These are phyloP conservation scores for Nycticryphes semicollaris DNA, from an alignment of 2,113 vertebrate species.

Conservation along the genomic window DNA sequence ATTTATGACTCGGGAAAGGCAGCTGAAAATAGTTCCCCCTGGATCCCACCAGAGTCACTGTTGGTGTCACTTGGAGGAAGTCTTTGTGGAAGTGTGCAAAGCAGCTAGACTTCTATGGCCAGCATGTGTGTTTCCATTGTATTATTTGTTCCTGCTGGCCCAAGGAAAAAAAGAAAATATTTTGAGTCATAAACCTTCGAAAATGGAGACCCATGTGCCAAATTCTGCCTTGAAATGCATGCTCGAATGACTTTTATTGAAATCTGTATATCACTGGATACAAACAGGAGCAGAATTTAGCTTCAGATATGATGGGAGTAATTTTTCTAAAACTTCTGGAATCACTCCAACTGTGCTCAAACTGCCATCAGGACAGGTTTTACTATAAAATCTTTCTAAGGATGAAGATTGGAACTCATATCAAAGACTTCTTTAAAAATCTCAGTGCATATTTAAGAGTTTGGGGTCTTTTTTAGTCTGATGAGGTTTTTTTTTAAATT, in stretches of 20 bases:
- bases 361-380: background rate
- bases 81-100: background rate
- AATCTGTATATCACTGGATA: background rate
- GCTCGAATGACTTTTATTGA: background rate
- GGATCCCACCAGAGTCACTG: background rate
- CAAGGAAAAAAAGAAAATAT: background rate
- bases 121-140: background rate
- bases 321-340: background rate
- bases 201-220: background rate
- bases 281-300: background rate
- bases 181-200: background rate
- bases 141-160: background rate
- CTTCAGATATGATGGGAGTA: background rate
- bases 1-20: background rate
- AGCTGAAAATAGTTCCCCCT: background rate
- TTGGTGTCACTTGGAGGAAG: background rate
- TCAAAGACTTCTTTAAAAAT: background rate
- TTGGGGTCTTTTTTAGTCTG: background rate
- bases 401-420: background rate
- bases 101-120: background rate
- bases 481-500: background rate
- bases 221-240: background rate
- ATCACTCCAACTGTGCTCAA: background rate
- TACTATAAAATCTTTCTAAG: background rate
- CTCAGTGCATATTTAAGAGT: background rate